These are phyloP conservation scores for Hyperoplus lanceolatus DNA, from an alignment of 2,797 vertebrate species.

Conservation along the genomic window DNA sequence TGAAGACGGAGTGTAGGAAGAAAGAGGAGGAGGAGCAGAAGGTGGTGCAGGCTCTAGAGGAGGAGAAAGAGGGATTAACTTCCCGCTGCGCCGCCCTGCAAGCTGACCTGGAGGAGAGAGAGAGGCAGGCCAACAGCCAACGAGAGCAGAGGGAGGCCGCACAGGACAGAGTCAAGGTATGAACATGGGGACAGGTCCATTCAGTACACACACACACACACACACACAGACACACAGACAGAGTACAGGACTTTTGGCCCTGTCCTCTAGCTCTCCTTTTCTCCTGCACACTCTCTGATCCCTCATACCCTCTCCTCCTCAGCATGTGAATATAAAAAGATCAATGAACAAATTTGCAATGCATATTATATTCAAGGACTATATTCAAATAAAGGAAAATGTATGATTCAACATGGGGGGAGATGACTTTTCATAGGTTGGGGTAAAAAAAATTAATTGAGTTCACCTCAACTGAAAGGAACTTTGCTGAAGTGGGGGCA, in stretches of 20 bases:
- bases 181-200: conserved; percentile 61
- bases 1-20: conserved; percentile 86
- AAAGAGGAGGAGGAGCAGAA: conserved; percentile 88
- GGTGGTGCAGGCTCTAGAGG: conserved; percentile 87
- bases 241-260: conserved; percentile 10
- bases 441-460: conserved; percentile 20
- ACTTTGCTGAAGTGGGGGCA: conserved; percentile 4
- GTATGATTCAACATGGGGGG: conserved; percentile 31
- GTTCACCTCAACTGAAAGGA: conserved; percentile 15
- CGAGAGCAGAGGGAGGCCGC: conserved; percentile 86
- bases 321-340: conserved; percentile 49
- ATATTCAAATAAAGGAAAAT: conserved; percentile 45
- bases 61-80: conserved; percentile 91
- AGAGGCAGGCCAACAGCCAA: conserved; percentile 87
- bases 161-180: conserved; percentile 92
- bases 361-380: conserved; percentile 50
- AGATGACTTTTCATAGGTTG: conserved; percentile 14
- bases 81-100: conserved; percentile 88
- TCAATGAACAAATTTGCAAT: conserved; percentile 29
- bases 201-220: conserved; percentile 45
- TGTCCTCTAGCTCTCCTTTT: conserved; percentile 28
- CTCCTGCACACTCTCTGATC: conserved; percentile 57
- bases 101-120: conserved; percentile 94
- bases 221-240: conserved; percentile 15
- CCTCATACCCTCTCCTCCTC: conserved; percentile 39